Conservation (phyloP, 2,113 vertebrate genomes). For the Coracopsis vasa region DNA sequence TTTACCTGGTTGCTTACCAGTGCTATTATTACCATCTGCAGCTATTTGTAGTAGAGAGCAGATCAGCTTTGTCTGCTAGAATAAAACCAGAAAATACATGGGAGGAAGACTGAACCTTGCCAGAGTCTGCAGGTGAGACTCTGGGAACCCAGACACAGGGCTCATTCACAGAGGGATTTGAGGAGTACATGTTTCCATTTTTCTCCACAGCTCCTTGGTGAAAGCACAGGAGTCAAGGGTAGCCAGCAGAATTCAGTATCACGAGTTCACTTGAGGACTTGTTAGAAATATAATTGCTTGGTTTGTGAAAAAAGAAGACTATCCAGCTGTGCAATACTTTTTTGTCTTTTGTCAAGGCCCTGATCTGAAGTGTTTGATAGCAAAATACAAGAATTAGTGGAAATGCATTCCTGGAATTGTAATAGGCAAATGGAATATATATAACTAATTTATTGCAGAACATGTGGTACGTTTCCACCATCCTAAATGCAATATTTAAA, state of each 20-base stretch:
- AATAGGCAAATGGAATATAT: not conserved
- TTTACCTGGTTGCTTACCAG: not conserved
- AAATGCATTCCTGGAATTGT: not conserved
- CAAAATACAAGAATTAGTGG: not conserved
- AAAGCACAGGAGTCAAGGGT: not conserved
- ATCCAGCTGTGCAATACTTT: not conserved
- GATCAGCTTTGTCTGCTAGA: not conserved
- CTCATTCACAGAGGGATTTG: not conserved
- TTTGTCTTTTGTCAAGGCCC: not conserved
- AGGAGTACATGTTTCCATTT: not conserved
- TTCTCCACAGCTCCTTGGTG: not conserved
- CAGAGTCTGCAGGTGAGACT: not conserved
- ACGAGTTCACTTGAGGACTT: not conserved
- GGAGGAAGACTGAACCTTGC: not conserved
- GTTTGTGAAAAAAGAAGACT: not conserved
- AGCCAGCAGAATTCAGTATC: not conserved
- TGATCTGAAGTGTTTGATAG: not conserved
- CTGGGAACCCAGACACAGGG: not conserved
- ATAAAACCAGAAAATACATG: rapidly evolving
- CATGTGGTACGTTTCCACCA: not conserved
- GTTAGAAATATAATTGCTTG: not conserved
- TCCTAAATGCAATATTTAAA: not conserved
- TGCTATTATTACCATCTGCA: not conserved
- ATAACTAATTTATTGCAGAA: not conserved
- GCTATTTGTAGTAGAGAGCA: not conserved